These are phyloP conservation scores for Eilema depressum DNA, from an alignment of 2,888 invertebrate genomes.

Conservation along the genomic window DNA sequence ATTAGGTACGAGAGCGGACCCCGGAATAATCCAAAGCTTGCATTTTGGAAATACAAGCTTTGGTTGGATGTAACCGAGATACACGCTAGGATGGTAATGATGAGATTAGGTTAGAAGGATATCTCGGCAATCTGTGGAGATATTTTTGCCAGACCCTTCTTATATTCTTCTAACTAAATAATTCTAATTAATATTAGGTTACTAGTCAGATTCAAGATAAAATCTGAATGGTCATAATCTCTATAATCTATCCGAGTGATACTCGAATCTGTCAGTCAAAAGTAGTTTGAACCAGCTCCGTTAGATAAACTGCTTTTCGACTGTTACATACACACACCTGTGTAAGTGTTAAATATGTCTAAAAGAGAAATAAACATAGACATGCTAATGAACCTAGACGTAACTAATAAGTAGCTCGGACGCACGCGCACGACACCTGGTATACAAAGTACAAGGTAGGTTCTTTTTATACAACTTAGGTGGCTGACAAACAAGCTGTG, in stretches of 20 bases:
- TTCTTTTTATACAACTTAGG: no score
- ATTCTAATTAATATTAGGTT: no score
- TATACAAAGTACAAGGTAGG: neutral
- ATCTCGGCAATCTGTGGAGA: no score
- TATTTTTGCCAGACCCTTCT: no score
- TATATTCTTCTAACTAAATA: no score
- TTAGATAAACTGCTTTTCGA: neutral
- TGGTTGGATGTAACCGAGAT: neutral
- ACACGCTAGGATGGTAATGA: neutral
- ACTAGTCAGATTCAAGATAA: no score
- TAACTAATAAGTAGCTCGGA: neutral
- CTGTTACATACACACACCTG: neutral
- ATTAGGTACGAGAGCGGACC: no score
- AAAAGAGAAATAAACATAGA: conserved; percentile 1
- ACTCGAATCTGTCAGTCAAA: neutral
- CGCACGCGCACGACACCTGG: neutral
- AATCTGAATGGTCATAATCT: no score
- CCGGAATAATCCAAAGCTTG: neutral
- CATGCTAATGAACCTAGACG: neutral
- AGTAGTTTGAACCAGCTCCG: neutral
- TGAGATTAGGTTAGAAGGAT: neutral
- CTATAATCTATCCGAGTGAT: no score
- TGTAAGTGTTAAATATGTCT: neutral
- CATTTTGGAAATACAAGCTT: neutral
- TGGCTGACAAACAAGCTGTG: no score